phyloP scores from a whole-genome alignment of 1,140 invertebrate genomes.

The Drosophila mauritiana region DNA sequence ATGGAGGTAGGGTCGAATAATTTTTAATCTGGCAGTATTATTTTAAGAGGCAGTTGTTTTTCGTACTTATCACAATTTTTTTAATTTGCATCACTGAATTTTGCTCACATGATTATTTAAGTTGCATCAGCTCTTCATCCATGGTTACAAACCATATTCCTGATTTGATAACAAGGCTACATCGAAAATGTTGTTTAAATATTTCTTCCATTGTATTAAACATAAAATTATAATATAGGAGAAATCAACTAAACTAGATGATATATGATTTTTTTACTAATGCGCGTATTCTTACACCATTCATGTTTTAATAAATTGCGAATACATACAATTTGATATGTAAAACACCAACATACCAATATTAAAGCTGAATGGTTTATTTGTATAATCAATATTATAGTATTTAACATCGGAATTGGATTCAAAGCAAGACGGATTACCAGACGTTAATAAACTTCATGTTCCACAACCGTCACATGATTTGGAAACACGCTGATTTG shows the following conservation, averaged over 20 bases:
- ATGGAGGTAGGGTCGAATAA: background rate
- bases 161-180: background rate
- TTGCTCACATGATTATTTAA: background rate
- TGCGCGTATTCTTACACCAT: background rate
- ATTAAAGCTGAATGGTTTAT: background rate
- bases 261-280: no score
- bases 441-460: background rate
- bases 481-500: constrained; percentile 11
- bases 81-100: background rate
- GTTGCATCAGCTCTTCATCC: background rate
- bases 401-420: no score
- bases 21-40: constrained; percentile 28
- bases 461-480: constrained; percentile 7
- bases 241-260: no score
- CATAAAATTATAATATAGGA: background rate
- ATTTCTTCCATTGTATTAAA: background rate
- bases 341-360: background rate
- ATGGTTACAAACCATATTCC: background rate
- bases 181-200: background rate
- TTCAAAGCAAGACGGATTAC: background rate
- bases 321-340: background rate
- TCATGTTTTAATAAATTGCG: background rate
- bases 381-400: background rate
- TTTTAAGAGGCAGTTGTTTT: background rate
- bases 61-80: background rate